These are phyloP conservation scores for Gymnocheta viridis DNA, from an alignment of 2,888 invertebrate species.

Conservation along the genomic window DNA sequence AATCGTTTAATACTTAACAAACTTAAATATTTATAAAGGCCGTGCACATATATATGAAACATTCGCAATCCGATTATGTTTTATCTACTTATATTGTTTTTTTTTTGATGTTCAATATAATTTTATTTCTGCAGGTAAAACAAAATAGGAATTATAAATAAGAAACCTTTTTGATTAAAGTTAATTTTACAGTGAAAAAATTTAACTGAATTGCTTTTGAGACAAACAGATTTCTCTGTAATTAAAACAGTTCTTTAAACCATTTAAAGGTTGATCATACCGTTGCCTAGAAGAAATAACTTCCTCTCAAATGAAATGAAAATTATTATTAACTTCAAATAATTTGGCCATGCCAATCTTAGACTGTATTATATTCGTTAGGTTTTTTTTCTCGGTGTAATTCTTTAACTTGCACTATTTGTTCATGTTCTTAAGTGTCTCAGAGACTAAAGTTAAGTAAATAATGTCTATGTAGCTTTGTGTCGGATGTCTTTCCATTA, in stretches of 20 bases:
- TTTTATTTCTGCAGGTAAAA: constrained; percentile 41
- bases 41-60: constrained; percentile 24
- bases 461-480: constrained; percentile 34
- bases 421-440: constrained; percentile 11
- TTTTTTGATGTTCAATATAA: constrained; percentile 1
- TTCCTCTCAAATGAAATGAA: no score
- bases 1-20: constrained; percentile 47
- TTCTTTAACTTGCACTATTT: constrained; percentile 1
- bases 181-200: constrained; percentile 30
- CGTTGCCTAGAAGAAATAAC: no score
- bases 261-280: no score
- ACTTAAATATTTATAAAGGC: constrained; percentile 10
- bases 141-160: constrained; percentile 24
- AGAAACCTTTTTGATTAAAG: constrained; percentile 5
- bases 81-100: constrained; percentile 16
- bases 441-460: constrained; percentile 20
- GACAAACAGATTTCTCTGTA: no score
- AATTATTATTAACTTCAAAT: not conserved
- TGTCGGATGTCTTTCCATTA: constrained; percentile 29
- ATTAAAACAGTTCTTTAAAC: no score
- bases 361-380: not conserved
- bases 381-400: constrained; percentile 12
- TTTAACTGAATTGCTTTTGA: not conserved
- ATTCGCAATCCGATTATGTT: constrained; percentile 65
- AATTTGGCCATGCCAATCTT: not conserved